Conservation (phyloP, 2,888 invertebrate genomes). For the Cremastinae sp. region DNA sequence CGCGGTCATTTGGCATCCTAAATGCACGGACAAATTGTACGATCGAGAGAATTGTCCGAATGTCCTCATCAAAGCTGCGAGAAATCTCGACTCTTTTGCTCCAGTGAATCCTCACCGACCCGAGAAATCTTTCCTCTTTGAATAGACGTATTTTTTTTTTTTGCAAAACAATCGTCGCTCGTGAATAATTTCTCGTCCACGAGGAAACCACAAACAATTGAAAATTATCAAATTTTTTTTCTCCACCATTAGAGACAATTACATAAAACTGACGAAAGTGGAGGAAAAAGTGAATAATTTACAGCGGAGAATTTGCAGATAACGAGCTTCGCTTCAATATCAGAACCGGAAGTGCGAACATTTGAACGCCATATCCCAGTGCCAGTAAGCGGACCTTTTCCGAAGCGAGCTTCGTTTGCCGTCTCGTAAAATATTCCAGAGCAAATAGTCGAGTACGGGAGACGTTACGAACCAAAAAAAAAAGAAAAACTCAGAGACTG, state of each 20-base stretch:
- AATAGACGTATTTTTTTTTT: too few relatives aligned
- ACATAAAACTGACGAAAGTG: too few relatives aligned
- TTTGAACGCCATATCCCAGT: neutral
- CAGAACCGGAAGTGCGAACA: neutral
- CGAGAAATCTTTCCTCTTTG: too few relatives aligned
- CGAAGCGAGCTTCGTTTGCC: neutral
- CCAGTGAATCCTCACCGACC: neutral
- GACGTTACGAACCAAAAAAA: neutral
- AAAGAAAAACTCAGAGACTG: too few relatives aligned
- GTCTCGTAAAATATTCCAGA: conserved; percentile 11
- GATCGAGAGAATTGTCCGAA: conserved; percentile 16
- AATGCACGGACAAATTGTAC: conserved; percentile 37
- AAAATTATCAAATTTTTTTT: too few relatives aligned
- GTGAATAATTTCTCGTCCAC: too few relatives aligned
- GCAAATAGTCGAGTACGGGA: neutral
- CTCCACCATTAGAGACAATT: too few relatives aligned
- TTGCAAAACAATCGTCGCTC: too few relatives aligned
- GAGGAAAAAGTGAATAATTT: too few relatives aligned
- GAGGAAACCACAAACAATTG: too few relatives aligned
- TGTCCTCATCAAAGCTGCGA: conserved; percentile 17
- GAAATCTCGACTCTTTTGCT: neutral
- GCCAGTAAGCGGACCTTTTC: neutral
- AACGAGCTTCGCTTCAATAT: neutral
- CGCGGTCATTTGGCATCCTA: conserved; percentile 43
- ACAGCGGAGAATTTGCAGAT: neutral